These are phyloP conservation scores for Chloroceryle inda DNA, from an alignment of 2,797 vertebrate genomes.

Conservation along the genomic window DNA sequence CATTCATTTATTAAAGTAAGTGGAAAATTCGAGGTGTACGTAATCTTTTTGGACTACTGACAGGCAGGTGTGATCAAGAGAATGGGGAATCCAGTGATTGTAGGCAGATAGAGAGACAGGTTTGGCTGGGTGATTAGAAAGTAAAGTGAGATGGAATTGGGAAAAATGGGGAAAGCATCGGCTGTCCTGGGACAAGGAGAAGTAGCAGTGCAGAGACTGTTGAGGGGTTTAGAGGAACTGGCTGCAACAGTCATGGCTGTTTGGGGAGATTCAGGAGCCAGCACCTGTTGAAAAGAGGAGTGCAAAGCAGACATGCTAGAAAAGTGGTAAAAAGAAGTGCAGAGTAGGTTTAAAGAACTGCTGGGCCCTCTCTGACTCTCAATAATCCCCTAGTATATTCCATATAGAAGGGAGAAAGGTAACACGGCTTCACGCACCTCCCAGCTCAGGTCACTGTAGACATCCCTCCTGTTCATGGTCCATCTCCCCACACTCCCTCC, in stretches of 20 bases:
- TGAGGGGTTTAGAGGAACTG: background rate
- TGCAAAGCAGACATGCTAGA: background rate
- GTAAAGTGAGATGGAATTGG: constrained; percentile 26
- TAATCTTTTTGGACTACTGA: constrained; percentile 70
- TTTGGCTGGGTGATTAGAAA: constrained; percentile 49
- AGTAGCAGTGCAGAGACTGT: background rate
- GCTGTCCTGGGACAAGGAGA: background rate
- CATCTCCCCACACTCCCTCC: accelerated
- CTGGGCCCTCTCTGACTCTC: background rate
- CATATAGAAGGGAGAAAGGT: background rate
- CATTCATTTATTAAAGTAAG: constrained; percentile 57
- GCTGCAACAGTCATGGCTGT: background rate
- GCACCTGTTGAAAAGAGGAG: background rate
- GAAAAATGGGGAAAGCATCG: background rate
- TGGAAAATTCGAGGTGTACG: constrained; percentile 40
- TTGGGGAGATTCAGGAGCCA: background rate
- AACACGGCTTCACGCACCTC: background rate
- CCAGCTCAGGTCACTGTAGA: background rate
- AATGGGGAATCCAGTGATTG: constrained; percentile 41
- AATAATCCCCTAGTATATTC: background rate
- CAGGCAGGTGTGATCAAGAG: constrained; percentile 68
- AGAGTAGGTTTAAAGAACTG: background rate
- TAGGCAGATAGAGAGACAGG: constrained; percentile 53
- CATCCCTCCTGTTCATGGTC: background rate
- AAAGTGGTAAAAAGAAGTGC: background rate